These are phyloP conservation scores for Rhegmatorhina hoffmannsi DNA, from an alignment of 2,113 vertebrate species.

Conservation along the genomic window DNA sequence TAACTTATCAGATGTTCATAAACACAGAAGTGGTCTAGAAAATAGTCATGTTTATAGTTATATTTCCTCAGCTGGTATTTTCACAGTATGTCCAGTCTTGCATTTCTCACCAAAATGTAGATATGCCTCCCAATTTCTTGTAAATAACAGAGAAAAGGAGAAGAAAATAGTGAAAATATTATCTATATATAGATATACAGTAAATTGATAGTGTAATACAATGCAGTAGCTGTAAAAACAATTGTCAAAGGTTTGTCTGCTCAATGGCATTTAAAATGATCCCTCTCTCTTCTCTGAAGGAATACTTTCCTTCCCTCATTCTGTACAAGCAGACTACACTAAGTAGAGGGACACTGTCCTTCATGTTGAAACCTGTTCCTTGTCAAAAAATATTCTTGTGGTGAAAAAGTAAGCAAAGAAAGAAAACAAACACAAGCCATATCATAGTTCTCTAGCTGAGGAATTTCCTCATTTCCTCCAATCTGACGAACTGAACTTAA, in stretches of 20 bases:
- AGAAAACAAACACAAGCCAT: neutral
- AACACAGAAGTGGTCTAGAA: neutral
- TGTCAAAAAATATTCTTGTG: neutral
- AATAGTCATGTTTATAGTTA: neutral
- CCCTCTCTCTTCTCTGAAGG: neutral
- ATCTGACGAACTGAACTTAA: neutral
- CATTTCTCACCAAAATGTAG: neutral
- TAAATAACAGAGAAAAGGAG: neutral
- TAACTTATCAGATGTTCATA: neutral
- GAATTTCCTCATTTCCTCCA: neutral
- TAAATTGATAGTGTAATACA: neutral
- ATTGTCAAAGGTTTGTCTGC: neutral
- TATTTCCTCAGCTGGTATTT: neutral
- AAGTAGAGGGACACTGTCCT: neutral
- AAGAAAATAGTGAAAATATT: neutral
- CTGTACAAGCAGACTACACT: neutral
- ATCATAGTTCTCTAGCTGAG: neutral
- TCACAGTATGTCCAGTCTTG: neutral
- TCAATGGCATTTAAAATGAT: neutral
- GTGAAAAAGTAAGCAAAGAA: neutral
- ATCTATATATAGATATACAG: neutral
- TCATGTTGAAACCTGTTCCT: neutral
- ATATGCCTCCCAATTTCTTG: neutral
- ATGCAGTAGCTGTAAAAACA: neutral
- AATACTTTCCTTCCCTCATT: neutral